Evolutionary conservation across 35 echinoderm and acorn worm genomes (phyloP).

Genomic region (Apostichopus japonicus): DNA sequence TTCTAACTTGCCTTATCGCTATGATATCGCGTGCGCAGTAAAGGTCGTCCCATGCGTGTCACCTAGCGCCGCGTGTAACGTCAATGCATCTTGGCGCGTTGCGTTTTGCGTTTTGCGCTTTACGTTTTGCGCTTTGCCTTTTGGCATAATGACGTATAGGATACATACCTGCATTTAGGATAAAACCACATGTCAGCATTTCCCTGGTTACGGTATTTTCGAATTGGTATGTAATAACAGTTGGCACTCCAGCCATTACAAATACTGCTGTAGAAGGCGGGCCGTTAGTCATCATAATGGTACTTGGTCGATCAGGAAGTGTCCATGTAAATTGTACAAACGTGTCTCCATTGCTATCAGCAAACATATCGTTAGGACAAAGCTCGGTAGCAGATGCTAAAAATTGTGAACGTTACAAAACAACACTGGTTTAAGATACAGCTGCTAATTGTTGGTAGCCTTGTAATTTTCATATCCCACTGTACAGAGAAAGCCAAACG

Average conservation of each 20-base stretch:
- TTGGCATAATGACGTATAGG: too few relatives aligned
- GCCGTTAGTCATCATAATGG: background rate
- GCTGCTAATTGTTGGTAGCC: too few relatives aligned
- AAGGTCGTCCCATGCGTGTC: too few relatives aligned
- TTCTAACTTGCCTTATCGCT: too few relatives aligned
- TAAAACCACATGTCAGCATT: background rate
- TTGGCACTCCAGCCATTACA: background rate
- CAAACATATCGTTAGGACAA: background rate
- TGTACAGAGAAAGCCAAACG: too few relatives aligned
- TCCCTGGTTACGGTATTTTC: background rate
- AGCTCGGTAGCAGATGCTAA: background rate
- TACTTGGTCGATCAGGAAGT: background rate
- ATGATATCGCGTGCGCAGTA: too few relatives aligned
- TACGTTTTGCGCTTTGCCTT: too few relatives aligned
- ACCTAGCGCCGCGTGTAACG: too few relatives aligned
- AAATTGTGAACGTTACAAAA: background rate
- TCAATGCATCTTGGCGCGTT: too few relatives aligned
- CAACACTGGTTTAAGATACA: too few relatives aligned
- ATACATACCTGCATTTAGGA: background rate
- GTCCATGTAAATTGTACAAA: background rate
- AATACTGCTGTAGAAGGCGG: background rate
- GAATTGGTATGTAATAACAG: background rate
- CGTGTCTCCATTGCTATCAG: background rate
- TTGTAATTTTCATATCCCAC: too few relatives aligned
- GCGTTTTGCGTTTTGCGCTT: too few relatives aligned